These are phyloP conservation scores for Eulemur rubriventer DNA, from an alignment of 2,797 vertebrate genomes.

Conservation along the genomic window DNA sequence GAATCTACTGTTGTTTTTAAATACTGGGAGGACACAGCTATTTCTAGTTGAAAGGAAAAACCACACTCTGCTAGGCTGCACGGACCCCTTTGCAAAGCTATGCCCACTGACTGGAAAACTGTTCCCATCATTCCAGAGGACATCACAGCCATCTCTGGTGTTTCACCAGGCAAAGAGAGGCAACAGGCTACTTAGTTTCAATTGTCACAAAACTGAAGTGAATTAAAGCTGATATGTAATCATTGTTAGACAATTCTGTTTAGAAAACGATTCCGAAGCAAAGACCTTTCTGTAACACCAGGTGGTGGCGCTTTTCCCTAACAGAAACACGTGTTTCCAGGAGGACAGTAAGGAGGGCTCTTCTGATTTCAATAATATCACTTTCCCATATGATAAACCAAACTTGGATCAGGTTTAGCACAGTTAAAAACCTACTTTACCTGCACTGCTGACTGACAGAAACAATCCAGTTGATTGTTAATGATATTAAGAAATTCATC, in stretches of 20 bases:
- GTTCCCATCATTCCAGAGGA: background rate
- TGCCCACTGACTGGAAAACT: background rate
- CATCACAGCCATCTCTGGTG: background rate
- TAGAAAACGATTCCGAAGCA: slow-evolving; percentile 4
- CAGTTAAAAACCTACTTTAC: background rate
- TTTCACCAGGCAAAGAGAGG: background rate
- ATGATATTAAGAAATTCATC: background rate
- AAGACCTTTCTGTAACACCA: background rate
- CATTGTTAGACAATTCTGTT: background rate
- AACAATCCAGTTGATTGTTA: background rate
- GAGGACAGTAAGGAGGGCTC: background rate
- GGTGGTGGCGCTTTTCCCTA: background rate
- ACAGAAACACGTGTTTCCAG: background rate
- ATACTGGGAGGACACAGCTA: background rate
- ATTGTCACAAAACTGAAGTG: background rate
- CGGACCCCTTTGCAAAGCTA: background rate
- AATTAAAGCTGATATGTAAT: background rate
- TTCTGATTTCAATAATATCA: background rate
- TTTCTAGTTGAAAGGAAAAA: slow-evolving; percentile 23
- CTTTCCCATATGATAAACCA: background rate
- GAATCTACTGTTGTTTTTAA: slow-evolving; percentile 9
- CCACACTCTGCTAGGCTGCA: background rate
- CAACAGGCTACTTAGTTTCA: background rate
- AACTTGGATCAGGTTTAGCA: background rate
- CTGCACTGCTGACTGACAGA: background rate